phyloP scores from a whole-genome alignment of 2,888 invertebrate species.

The Microplitis deprimator region DNA sequence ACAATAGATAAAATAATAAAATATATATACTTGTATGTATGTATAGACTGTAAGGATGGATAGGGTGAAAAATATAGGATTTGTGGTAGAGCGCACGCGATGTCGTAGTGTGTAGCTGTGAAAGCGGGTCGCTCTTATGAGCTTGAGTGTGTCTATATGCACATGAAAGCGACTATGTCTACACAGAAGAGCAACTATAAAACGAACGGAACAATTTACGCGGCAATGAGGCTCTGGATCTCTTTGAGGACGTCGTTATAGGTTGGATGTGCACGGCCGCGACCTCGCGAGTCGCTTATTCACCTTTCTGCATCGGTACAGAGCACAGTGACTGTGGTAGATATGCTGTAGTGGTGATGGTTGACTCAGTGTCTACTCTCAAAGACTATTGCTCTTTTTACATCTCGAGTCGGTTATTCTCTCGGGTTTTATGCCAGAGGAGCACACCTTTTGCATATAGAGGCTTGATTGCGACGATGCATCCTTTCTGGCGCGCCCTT shows the following conservation, averaged over 20 bases:
- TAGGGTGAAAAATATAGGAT: constrained; percentile 18
- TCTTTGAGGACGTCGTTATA: constrained; percentile 64
- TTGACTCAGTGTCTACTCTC: constrained; percentile 33
- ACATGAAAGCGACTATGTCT: constrained; percentile 18
- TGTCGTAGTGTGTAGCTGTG: constrained; percentile 54
- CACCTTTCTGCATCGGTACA: constrained; percentile 49
- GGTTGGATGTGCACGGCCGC: constrained; percentile 65
- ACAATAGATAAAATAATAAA: background rate
- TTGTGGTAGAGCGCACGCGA: constrained; percentile 35
- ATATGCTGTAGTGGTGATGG: background rate
- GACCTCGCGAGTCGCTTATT: constrained; percentile 61
- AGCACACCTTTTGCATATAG: constrained; percentile 33
- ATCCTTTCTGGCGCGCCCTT: constrained; percentile 40
- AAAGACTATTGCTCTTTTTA: constrained; percentile 33
- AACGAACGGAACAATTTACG: constrained; percentile 61
- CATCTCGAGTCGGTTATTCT: background rate
- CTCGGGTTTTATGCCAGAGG: constrained; percentile 21
- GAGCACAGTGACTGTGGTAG: constrained; percentile 30
- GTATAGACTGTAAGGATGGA: background rate
- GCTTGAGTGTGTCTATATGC: constrained; percentile 52
- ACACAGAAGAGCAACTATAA: constrained; percentile 55
- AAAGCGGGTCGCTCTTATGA: constrained; percentile 62
- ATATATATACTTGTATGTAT: background rate
- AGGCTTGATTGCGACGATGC: constrained; percentile 37
- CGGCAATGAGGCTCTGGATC: constrained; percentile 63